Percentiles rank a stretch among this genome's conserved stretches.
Evolutionary conservation across 2,888 invertebrate genomes (phyloP).

Genomic region (Dasysyrphus tricinctus): DNA sequence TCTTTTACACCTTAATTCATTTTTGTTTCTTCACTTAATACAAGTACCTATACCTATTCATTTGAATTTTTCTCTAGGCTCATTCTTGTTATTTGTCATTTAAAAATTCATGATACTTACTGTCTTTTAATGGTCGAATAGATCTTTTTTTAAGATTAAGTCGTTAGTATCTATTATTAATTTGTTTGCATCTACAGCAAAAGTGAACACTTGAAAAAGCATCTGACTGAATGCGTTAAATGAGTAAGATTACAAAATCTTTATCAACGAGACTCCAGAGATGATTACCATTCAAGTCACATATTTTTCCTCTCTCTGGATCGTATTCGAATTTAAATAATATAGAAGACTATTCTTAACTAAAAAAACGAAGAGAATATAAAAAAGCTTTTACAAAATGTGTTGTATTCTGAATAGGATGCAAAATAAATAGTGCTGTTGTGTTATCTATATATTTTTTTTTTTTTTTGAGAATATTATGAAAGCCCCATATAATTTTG

Average conservation of each 20-base stretch:
- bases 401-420: too few relatives aligned
- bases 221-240: background rate
- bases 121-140: background rate
- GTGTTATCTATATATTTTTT: too few relatives aligned
- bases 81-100: background rate
- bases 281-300: conserved; percentile 14
- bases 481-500: too few relatives aligned
- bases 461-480: background rate
- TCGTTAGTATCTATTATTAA: background rate
- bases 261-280: background rate
- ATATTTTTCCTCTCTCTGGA: background rate
- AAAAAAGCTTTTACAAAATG: conserved; percentile 13
- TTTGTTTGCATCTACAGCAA: background rate
- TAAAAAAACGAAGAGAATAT: background rate
- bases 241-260: background rate
- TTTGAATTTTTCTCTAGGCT: background rate
- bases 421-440: too few relatives aligned
- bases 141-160: background rate
- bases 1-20: background rate
- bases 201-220: background rate
- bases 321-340: conserved; percentile 29
- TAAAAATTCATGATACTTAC: background rate
- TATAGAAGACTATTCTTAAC: background rate
- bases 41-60: background rate
- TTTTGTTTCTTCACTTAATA: background rate